Evolutionary conservation across 2,113 vertebrate genomes (phyloP), one percentile per base, ranked within the genome.

Genomic region (Lepus timidus): DNA sequence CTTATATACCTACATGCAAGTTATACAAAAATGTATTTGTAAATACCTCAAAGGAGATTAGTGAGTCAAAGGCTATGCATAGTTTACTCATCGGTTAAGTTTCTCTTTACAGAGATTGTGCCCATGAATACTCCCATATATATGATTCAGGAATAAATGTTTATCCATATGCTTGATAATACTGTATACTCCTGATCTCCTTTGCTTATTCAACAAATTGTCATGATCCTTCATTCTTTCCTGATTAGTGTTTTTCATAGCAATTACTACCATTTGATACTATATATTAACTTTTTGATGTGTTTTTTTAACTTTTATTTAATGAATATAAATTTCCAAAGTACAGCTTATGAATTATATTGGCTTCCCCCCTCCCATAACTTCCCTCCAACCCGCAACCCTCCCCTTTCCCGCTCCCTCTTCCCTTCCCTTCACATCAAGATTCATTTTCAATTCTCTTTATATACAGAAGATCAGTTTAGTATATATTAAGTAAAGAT

Each of bases 181-280:
- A 64, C 13, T 44, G 20, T 70, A 55, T 83, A 55, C 2, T 33
- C n/a, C 58, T 51, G 61, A 17, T 76, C 39, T 67, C 12, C 29
- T 88, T 76, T 4, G 93, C 89, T 74, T 93, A 79, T 64, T 93
- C 6, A 86, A 67, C 13, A 94, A 67, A 51, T 62, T 90, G 31
- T 78, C n/a, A 82, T 2, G 52, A 68, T n/a, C 3, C 9, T 81
- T 75, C 27, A 94, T 55, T 55, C 52, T 58, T 83, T 36, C 22
- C 17, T 95, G 36, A 7, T 87, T 87, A 70, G 8, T 92, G 84
- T 90, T 93, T 91, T 74, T 61, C 44, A 39, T 67, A 58, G 9
- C 6, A 67, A 2, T 49, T 62, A 74, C 49, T 73, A 70, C 20
- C 22, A 93, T 44, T 51, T 94, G 36, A 23, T 3, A 7, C 74